Percentiles rank a stretch among this genome's conserved stretches.
phyloP scores from a whole-genome alignment of 2,797 vertebrate genomes.

The Loris lydekkerianus region DNA sequence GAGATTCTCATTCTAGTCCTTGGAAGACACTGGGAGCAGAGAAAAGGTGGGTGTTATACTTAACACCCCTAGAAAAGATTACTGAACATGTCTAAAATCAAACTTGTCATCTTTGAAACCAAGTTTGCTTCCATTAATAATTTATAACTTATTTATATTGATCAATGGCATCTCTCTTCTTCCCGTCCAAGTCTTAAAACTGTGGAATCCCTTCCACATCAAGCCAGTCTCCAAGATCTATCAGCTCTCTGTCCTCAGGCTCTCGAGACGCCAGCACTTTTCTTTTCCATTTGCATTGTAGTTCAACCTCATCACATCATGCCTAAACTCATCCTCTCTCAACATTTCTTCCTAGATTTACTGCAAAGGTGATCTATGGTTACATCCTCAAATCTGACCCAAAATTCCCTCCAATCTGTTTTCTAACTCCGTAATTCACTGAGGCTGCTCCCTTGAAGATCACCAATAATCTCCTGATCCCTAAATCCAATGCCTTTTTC shows the following conservation, averaged over 20 bases:
- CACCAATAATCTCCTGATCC: neutral
- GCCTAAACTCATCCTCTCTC: neutral
- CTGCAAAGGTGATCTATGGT: neutral
- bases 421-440: neutral
- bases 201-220: neutral
- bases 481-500: neutral
- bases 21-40: conserved; percentile 7
- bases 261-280: neutral
- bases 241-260: neutral
- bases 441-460: neutral
- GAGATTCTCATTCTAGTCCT: neutral
- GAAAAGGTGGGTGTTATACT: neutral
- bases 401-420: neutral
- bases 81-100: neutral
- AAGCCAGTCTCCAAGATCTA: neutral
- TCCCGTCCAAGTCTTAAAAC: neutral
- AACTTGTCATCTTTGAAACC: conserved; percentile 4
- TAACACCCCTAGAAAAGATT: conserved; percentile 15
- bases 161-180: conserved; percentile 26
- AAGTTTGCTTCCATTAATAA: conserved; percentile 22
- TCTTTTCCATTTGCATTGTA: neutral
- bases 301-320: neutral
- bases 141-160: neutral
- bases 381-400: neutral
- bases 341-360: conserved; percentile 6